A percentile compares a stretch with the other conserved stretches of the same genome.
These are phyloP conservation scores for Oncorhynchus tshawytscha DNA, from an alignment of 2,113 vertebrate genomes.

Conservation along the genomic window DNA sequence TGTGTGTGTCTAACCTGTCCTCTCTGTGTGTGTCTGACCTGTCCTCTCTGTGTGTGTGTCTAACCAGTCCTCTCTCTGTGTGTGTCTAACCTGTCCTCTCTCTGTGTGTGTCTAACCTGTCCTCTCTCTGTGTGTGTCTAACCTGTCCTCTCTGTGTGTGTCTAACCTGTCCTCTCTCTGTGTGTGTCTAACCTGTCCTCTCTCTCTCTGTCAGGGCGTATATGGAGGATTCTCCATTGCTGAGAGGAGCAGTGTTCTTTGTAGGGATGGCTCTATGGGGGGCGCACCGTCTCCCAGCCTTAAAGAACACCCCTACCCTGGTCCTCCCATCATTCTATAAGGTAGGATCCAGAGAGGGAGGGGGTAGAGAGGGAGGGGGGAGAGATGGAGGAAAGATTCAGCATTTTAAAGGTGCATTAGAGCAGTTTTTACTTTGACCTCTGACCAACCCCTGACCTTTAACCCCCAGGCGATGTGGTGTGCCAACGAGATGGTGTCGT, in stretches of 20 bases:
- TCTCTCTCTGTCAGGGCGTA: constrained; percentile 73
- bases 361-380: no score
- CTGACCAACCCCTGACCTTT: neutral
- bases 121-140: no score
- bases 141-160: no score
- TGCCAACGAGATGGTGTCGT: constrained; percentile 95
- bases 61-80: no score
- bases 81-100: no score
- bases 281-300: constrained; percentile 87
- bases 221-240: constrained; percentile 87
- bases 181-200: no score
- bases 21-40: no score
- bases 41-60: no score
- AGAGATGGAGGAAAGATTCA: no score
- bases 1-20: no score
- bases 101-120: no score
- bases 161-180: no score
- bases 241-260: constrained; percentile 96
- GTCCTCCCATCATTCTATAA: constrained; percentile 95
- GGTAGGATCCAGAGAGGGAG: constrained; percentile 65
- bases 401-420: neutral
- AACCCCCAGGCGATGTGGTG: constrained; percentile 87
- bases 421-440: constrained; percentile 7
- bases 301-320: constrained; percentile 94
- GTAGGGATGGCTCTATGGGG: constrained; percentile 99